Base-by-base conservation (phyloP, 2,113 vertebrate species). In the Chamaetylas fuelleborni region DNA sequence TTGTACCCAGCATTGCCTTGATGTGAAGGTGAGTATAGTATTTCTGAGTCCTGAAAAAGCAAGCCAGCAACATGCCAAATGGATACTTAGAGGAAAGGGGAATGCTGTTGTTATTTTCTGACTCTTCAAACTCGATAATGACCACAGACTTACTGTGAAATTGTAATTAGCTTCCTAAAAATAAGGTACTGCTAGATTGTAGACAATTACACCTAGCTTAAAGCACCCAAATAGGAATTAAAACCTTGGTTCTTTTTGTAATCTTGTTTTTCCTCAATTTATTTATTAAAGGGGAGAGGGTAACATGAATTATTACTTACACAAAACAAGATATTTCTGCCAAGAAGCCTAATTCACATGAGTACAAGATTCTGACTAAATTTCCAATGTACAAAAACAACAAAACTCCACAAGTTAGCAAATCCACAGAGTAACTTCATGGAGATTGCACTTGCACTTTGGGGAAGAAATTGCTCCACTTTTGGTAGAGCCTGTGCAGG, bases 161-260 rank as follows among this genome's bases (percentile, higher is more conserved):
- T 61, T 31, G 45, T 67, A 74, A 95, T 11, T 66, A 70, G 43
- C 73, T 96, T 90, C 61, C 80, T 95, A 93, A 94, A 96, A 96
- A 77, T 71, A 88, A 88, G 81, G 56, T 15, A 29, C 45, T 77
- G 61, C 9, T 67, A 74, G 53, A 86, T 84, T 56, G 29, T 20
- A 77, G 70, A 51, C 66, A 80, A 85, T 93, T 91, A 92, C 40
- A 81, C 58, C 31, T 14, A 91, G 31, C 11, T 88, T 82, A 67
- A 45, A 92, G 82, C 38, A 72, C 34, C 24, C 53, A 90, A 93
- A 71, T 19, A 86, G 57, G 65, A 92, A 95, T 92, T 67, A 62
- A 86, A 86, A 71, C 12, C 22, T 48, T 33, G 7, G 15, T 24
- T 80, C 20, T 73, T 82, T 65, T 74, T 67, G 22, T 25, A 62